Evolutionary conservation across 2,797 vertebrate species (phyloP), one percentile per base, ranked within the genome.

Genomic region (Diplodus puntazzo): DNA sequence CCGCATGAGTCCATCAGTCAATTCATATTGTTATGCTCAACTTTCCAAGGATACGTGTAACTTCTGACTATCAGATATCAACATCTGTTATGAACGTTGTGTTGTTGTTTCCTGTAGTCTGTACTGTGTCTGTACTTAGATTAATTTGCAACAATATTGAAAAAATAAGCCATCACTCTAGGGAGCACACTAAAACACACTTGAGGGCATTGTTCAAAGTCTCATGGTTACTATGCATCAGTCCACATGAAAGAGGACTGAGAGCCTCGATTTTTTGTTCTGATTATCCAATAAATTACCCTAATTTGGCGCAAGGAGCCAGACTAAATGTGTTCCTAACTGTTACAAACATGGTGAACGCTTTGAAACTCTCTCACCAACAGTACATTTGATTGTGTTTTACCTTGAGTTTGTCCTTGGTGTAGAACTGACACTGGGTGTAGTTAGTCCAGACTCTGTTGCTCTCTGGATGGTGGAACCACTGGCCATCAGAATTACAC

Each of bases 391-490:
- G 11, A 20, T 39, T 18, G 34, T 48, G 49, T 48, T 65, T 73
- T 81, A 96, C 96, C 94, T 92, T 84, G 34, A 77, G 79, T 62
- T 93, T 95, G 12, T 87, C 77, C 14, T 88, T 76, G 23, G 88
- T 94, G 89, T 92, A 85, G 49, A 83, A 78, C 10, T 83, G 53
- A 88, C 96, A 96, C 83, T 90, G 89, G 27, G 95, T 96, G 92
- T 96, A 96, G 83, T 96, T 96, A 5, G 92, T 88, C 96, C 96
- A 96, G 11, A 94, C 73, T 74, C 95, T 87, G 79, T 95, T 89
- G 83, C 95, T 96, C 17, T 92, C 91, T 4, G 95, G 96, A 69
- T 96, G 96, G 70, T 89, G 92, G 79, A 96, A 96, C 96, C 96
- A 96, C 77, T 94, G 93, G 17, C 96, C 95, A 9, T 94, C 90